A percentile compares a stretch with the other conserved stretches of the same genome.
phyloP scores from a whole-genome alignment of 1,140 invertebrate species.

The Macrobrachium nipponense region DNA sequence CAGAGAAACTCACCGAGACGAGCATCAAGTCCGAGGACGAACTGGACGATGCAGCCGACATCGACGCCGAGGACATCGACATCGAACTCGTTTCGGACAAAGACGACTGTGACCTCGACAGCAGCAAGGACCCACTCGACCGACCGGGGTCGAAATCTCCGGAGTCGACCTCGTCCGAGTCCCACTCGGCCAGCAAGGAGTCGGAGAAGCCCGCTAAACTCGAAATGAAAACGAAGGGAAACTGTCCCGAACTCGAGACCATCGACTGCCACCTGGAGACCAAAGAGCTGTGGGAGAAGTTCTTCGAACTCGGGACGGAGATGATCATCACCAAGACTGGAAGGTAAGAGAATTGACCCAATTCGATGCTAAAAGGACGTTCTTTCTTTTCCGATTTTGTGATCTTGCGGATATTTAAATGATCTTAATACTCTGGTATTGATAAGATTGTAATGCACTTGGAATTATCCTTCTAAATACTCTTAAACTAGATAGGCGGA shows the following conservation, averaged over 20 bases:
- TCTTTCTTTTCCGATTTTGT: no score
- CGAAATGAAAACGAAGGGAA: constrained; percentile 69
- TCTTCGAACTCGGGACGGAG: constrained; percentile 93
- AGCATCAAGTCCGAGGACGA: constrained; percentile 64
- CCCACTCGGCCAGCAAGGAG: constrained; percentile 46
- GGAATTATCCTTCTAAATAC: no score
- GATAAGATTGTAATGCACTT: neutral
- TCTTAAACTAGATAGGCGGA: neutral
- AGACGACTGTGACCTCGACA: constrained; percentile 62
- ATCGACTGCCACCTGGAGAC: constrained; percentile 70
- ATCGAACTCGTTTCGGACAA: constrained; percentile 63
- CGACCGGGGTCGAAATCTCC: constrained; percentile 57
- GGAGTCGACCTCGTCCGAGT: constrained; percentile 55
- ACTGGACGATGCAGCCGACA: constrained; percentile 54
- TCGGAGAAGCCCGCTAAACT: constrained; percentile 52
- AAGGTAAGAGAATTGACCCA: constrained; percentile 79
- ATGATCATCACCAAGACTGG: constrained; percentile 99
- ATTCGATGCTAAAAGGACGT: no score
- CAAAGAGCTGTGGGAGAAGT: constrained; percentile 89
- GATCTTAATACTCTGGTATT: neutral
- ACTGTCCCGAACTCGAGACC: constrained; percentile 68
- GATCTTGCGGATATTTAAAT: constrained; percentile 4
- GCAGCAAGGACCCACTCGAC: constrained; percentile 57
- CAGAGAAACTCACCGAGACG: constrained; percentile 62
- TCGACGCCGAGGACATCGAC: constrained; percentile 61